Evolutionary conservation across 2,797 vertebrate species (phyloP).

Genomic region (Eleutherodactylus coqui): DNA sequence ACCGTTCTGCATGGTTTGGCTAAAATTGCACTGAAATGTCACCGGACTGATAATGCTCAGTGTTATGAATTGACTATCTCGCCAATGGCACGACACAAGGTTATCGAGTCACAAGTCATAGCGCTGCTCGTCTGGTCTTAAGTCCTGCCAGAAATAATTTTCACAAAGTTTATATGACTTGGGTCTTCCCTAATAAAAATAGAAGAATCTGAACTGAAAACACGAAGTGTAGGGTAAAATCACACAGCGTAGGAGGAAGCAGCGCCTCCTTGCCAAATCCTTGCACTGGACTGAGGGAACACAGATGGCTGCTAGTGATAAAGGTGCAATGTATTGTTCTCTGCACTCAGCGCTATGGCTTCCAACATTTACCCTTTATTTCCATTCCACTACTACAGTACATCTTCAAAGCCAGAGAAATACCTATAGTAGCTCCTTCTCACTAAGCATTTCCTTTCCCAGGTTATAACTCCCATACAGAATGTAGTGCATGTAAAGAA

Average conservation of each 20-base stretch:
- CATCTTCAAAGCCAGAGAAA: slow-evolving; percentile 44
- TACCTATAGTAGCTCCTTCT: slow-evolving; percentile 8
- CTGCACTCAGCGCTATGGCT: slow-evolving; percentile 58
- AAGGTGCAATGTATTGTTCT: slow-evolving; percentile 72
- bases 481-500: slow-evolving; percentile 5
- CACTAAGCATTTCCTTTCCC: slow-evolving; percentile 58
- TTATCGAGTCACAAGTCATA: slow-evolving; percentile 19
- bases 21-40: slow-evolving; percentile 3
- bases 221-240: slow-evolving; percentile 67
- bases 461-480: slow-evolving; percentile 38
- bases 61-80: not conserved
- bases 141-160: slow-evolving; percentile 52
- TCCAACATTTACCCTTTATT: slow-evolving; percentile 34
- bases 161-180: slow-evolving; percentile 40
- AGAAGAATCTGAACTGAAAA: slow-evolving; percentile 69
- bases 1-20: slow-evolving; percentile 7
- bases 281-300: slow-evolving; percentile 70
- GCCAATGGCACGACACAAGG: slow-evolving; percentile 1
- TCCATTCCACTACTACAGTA: slow-evolving; percentile 31
- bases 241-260: slow-evolving; percentile 64
- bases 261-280: slow-evolving; percentile 67
- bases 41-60: not conserved
- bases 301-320: slow-evolving; percentile 76
- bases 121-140: slow-evolving; percentile 45
- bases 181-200: slow-evolving; percentile 56